Base-by-base conservation (phyloP, 2,888 invertebrate species). In the Drosophila meridiana region DNA sequence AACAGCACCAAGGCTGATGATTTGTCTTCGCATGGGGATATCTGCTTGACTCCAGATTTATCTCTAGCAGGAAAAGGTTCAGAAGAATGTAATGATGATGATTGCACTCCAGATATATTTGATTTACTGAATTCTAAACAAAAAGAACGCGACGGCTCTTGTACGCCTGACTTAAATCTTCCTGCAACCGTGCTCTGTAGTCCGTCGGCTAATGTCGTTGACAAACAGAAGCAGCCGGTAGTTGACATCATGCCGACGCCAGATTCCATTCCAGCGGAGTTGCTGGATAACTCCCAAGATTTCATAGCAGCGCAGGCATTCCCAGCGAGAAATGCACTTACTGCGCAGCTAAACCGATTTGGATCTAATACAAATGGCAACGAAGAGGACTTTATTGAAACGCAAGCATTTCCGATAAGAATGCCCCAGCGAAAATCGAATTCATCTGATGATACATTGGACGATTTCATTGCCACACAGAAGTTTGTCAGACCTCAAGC, bases 61-160 rank as follows among this genome's bases (percentile, higher is more conserved):
- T 72, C 71, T 13, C 26, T 48, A 34, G n/a, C 55, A n/a, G 69
- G 9, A 28, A 42, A 62, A 11, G 20, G 3, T 11, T 32, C 53
- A 6, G 47, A 45, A 1, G 55, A 28, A 4, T 26, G 13, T 2
- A 42, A 43, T 40, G 42, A 66, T 20, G 69, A 55, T 1, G 70
- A 68, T 6, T 73, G 69, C 48, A 89, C 90, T 5, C 90, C 86
- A 30, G 88, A 90, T 45, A 48, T 77, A 28, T 73, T 82, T 28
- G 83, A 85, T 45, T 20, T 67, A 32, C 50, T 73, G 7, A 30
- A 28, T 9, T 45, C 0, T 48, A 52, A 40, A 20, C 8, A 32
- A 11, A 48, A 52, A 28, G 30, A 40, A 1, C 34, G 43, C 5
- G 9, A 26, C 2, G 38, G 32, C 13, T 50, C 72, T 2, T 40